Evolutionary conservation across 2,797 vertebrate genomes (phyloP).

Genomic region (Falco concolor): DNA sequence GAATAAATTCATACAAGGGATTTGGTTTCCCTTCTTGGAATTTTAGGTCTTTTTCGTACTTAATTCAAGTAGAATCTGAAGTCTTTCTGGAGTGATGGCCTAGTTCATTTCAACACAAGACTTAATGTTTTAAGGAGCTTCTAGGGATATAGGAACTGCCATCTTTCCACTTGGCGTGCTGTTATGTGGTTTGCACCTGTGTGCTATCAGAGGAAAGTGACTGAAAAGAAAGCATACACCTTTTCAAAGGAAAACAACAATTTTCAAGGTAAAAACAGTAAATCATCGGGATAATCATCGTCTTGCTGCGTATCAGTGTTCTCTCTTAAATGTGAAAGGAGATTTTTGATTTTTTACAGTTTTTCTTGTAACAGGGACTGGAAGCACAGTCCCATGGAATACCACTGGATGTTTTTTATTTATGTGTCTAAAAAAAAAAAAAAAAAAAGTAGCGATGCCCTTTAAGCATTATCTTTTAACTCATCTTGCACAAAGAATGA

Average conservation of each 20-base stretch:
- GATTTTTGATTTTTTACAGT: background rate
- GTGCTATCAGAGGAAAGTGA: background rate
- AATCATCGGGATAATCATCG: background rate
- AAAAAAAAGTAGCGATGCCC: background rate
- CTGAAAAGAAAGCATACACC: background rate
- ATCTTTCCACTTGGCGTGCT: background rate
- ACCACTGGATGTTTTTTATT: slow-evolving; percentile 4
- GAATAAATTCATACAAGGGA: background rate
- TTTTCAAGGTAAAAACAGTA: slow-evolving; percentile 22
- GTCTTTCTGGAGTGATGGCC: background rate
- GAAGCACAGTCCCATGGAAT: background rate
- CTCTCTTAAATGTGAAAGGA: slow-evolving; percentile 24
- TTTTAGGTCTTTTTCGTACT: background rate
- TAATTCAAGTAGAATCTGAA: background rate
- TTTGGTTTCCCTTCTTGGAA: background rate
- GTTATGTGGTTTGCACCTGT: background rate
- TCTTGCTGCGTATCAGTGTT: background rate
- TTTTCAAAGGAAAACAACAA: background rate
- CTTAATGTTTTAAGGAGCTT: background rate
- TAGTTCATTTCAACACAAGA: background rate
- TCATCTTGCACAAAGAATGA: slow-evolving; percentile 18
- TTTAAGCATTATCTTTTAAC: slow-evolving; percentile 31
- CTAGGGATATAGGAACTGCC: background rate
- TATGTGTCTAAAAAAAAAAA: background rate
- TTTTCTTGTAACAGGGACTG: slow-evolving; percentile 30